Evolutionary conservation across 2,113 vertebrate genomes (phyloP).

Genomic region (Microtus oregoni): DNA sequence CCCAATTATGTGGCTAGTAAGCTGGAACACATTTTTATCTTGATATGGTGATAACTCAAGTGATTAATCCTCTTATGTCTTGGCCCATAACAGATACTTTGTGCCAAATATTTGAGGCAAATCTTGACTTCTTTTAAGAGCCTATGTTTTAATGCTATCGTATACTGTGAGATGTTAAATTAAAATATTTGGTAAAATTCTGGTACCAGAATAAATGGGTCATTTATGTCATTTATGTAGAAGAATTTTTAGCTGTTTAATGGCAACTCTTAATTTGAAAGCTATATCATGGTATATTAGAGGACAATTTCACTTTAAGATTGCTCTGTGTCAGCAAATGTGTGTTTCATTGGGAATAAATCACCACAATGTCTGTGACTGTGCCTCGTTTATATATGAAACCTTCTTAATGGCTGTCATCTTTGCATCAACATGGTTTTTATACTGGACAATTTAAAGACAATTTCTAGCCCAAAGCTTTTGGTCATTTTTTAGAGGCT

Average conservation of each 20-base stretch:
- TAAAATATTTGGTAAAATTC: background rate
- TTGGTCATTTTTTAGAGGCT: slow-evolving; percentile 62
- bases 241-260: background rate
- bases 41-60: background rate
- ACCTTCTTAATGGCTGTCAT: background rate
- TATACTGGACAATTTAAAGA: slow-evolving; percentile 20
- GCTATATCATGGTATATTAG: background rate
- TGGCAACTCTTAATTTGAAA: slow-evolving; percentile 6
- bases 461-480: slow-evolving; percentile 37
- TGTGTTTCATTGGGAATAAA: background rate
- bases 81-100: background rate
- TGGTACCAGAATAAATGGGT: background rate
- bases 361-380: slow-evolving; percentile 1
- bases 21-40: background rate
- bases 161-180: background rate
- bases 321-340: background rate
- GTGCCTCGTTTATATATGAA: background rate
- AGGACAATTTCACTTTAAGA: background rate
- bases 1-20: background rate
- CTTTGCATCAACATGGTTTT: background rate
- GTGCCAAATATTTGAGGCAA: background rate
- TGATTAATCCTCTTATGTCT: background rate
- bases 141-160: background rate
- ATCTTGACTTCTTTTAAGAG: background rate
- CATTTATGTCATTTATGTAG: background rate